phyloP scores from a whole-genome alignment of 2,888 invertebrate species.

The Hypomecis atomaria region DNA sequence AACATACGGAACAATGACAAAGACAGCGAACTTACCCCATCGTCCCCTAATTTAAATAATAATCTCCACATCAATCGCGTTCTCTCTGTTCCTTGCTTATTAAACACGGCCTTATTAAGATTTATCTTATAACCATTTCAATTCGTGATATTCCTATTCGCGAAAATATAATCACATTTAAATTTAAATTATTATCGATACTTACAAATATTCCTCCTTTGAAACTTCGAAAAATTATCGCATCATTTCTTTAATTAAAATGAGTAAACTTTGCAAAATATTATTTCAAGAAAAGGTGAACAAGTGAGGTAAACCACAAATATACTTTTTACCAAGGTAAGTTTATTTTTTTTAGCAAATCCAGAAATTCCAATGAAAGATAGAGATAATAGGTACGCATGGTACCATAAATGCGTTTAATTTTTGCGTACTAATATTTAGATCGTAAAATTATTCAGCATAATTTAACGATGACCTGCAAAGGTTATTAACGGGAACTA shows the following conservation, averaged over 20 bases:
- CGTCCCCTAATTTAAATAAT: conserved; percentile 63
- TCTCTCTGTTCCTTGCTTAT: conserved; percentile 57
- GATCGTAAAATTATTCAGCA: no score
- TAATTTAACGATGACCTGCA: no score
- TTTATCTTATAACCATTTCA: conserved; percentile 49
- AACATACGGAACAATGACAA: conserved; percentile 1
- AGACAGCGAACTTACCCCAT: conserved; percentile 34
- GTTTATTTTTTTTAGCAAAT: no score
- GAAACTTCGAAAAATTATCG: no score
- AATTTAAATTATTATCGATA: conserved; percentile 1
- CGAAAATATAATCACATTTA: conserved; percentile 35
- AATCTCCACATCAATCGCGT: conserved; percentile 63
- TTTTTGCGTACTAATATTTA: background rate
- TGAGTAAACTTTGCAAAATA: no score
- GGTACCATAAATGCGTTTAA: no score
- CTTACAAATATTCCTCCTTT: conserved; percentile 10
- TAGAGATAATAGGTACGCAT: no score
- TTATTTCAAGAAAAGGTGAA: no score
- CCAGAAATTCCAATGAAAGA: no score
- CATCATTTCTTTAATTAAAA: no score
- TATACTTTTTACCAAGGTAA: background rate
- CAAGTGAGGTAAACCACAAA: no score
- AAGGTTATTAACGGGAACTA: no score
- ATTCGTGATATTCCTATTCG: conserved; percentile 41
- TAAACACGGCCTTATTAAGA: conserved; percentile 63